Conservation (phyloP, 1,140 invertebrate genomes). For the Lasaia peninsularis region DNA sequence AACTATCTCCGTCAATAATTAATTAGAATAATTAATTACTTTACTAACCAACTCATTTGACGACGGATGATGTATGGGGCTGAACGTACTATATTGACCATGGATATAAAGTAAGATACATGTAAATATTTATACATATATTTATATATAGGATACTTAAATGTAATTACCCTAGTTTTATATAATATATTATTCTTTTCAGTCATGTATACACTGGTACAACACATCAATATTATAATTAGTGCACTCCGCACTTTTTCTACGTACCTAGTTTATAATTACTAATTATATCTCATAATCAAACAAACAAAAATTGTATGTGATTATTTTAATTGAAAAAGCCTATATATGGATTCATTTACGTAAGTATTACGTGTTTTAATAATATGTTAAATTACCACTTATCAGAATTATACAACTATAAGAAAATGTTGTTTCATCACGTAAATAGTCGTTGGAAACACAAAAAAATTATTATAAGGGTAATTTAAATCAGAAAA, state of each 20-base stretch:
- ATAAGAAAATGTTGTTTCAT: neutral
- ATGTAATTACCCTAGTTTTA: constrained; percentile 35
- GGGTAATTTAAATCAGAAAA: too few species aligned
- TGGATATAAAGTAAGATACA: constrained; percentile 23
- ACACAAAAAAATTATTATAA: too few species aligned
- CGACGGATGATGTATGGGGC: constrained; percentile 22
- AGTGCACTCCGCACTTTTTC: constrained; percentile 52
- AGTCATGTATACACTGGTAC: constrained; percentile 44
- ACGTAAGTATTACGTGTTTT: too few species aligned
- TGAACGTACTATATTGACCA: constrained; percentile 21
- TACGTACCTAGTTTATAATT: constrained; percentile 32
- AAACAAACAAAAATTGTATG: neutral
- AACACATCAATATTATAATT: constrained; percentile 48
- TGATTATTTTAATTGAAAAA: neutral
- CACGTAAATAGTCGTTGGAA: too few species aligned
- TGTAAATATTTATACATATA: constrained; percentile 52
- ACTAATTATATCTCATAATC: neutral
- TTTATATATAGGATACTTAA: constrained; percentile 33
- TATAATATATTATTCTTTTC: constrained; percentile 43
- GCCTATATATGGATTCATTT: neutral
- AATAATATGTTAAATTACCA: too few species aligned
- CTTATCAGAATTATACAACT: too few species aligned
- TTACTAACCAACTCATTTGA: constrained; percentile 12
- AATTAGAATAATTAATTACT: neutral
- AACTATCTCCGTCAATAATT: constrained; percentile 4